Conservation (phyloP, 2,888 invertebrate species). For the Tenthredo livida region DNA sequence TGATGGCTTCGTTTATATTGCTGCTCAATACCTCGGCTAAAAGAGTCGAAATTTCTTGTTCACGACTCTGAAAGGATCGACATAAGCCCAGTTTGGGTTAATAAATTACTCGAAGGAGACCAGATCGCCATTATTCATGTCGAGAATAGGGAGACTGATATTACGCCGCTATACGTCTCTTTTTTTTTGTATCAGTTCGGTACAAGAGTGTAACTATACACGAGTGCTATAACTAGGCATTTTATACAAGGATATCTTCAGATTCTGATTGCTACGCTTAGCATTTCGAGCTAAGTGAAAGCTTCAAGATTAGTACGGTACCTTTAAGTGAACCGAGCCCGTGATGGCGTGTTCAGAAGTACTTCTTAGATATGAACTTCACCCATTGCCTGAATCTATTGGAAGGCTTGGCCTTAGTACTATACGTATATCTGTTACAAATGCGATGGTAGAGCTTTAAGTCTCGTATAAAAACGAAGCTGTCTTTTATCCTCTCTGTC, state of each 20-base stretch:
- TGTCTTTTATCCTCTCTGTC: not conserved
- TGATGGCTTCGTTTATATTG: constrained; percentile 5
- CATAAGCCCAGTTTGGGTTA: not conserved
- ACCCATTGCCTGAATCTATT: not conserved
- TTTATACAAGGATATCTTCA: not conserved
- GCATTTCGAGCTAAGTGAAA: not conserved
- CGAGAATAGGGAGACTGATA: not conserved
- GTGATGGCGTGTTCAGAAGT: not conserved
- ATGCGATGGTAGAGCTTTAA: not conserved
- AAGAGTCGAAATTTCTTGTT: constrained; percentile 16
- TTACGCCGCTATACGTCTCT: not conserved
- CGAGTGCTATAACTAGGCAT: not conserved
- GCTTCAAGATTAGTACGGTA: not conserved
- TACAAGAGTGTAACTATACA: not conserved
- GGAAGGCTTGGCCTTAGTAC: too few species aligned
- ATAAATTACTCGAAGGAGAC: not conserved
- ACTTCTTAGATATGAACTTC: not conserved
- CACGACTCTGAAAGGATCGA: not conserved
- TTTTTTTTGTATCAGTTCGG: not conserved
- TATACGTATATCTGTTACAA: not conserved
- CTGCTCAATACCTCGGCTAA: not conserved
- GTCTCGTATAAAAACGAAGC: not conserved
- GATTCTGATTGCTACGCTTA: not conserved
- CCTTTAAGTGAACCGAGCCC: not conserved
- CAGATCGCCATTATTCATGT: not conserved